Percentiles rank a stretch among this genome's conserved stretches.
phyloP scores from a whole-genome alignment of 1,140 invertebrate species.

The Sitodiplosis mosellana region DNA sequence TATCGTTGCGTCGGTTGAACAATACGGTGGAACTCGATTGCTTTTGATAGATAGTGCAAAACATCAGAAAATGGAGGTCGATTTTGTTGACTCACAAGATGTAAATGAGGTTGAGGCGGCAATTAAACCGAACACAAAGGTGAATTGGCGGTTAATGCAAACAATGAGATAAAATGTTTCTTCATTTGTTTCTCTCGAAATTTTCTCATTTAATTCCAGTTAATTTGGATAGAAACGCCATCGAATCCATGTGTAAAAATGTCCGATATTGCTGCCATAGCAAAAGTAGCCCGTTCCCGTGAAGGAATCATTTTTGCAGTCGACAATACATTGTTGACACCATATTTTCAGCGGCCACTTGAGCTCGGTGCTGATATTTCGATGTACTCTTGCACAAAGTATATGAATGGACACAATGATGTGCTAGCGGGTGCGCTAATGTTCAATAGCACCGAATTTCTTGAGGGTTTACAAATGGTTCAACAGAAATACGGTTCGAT shows the following conservation, averaged over 20 bases:
- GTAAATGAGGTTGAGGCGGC: slow-evolving; percentile 35
- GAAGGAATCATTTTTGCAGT: slow-evolving; percentile 50
- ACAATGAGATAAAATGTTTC: slow-evolving; percentile 12
- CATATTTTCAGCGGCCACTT: slow-evolving; percentile 64
- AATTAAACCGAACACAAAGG: slow-evolving; percentile 56
- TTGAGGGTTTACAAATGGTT: slow-evolving; percentile 38
- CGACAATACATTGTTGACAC: slow-evolving; percentile 70
- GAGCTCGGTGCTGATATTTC: slow-evolving; percentile 59
- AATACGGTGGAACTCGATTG: slow-evolving; percentile 57
- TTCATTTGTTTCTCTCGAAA: slow-evolving; percentile 44
- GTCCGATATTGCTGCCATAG: slow-evolving; percentile 47
- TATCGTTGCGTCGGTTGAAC: slow-evolving; percentile 53
- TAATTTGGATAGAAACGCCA: slow-evolving; percentile 74
- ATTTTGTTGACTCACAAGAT: slow-evolving; percentile 54
- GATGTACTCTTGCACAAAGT: slow-evolving; percentile 68
- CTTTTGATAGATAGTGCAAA: slow-evolving; percentile 26
- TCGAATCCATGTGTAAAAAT: slow-evolving; percentile 68
- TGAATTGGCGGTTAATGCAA: too few species aligned
- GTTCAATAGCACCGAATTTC: slow-evolving; percentile 38
- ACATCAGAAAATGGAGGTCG: slow-evolving; percentile 39
- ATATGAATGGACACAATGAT: slow-evolving; percentile 76
- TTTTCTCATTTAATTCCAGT: slow-evolving; percentile 26
- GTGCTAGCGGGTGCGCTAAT: slow-evolving; percentile 61
- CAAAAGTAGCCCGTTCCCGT: slow-evolving; percentile 31
- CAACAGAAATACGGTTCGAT: slow-evolving; percentile 59